phyloP scores from a whole-genome alignment of 1,140 invertebrate species.

The Acyrthosiphon pisum region DNA sequence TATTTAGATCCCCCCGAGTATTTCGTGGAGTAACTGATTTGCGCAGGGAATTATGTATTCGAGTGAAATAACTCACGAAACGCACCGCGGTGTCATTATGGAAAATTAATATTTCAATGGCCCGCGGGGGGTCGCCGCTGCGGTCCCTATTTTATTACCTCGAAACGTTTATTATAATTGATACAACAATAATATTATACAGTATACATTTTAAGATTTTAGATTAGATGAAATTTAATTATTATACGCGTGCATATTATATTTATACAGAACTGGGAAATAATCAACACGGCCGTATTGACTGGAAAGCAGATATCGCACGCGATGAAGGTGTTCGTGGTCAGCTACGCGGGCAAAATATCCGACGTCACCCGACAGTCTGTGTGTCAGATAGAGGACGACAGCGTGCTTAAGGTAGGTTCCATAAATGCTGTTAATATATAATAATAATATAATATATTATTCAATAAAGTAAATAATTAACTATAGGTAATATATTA shows the following conservation, averaged over 20 bases:
- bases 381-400: conserved; percentile 92
- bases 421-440: not conserved
- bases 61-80: not conserved
- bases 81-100: not conserved
- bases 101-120: conserved; percentile 18
- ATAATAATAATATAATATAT: too few species aligned
- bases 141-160: not conserved
- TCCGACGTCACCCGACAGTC: conserved; percentile 95
- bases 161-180: not conserved
- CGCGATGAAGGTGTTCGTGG: conserved; percentile 94
- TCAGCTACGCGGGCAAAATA: conserved; percentile 90
- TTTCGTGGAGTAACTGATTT: not conserved
- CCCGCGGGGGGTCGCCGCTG: too few species aligned
- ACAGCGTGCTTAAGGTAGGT: conserved; percentile 94
- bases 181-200: not conserved
- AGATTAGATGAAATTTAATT: not conserved
- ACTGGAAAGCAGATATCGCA: conserved; percentile 92
- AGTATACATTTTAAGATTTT: not conserved
- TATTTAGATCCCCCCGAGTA: not conserved
- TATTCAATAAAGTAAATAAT: too few species aligned
- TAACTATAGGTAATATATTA: too few species aligned
- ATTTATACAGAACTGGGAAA: conserved; percentile 83
- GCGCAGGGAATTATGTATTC: not conserved
- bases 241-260: not conserved
- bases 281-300: conserved; percentile 94